Percentiles rank a stretch among this genome's conserved stretches.
These are phyloP conservation scores for Montifringilla adamsi DNA, from an alignment of 2,113 vertebrate species.

Conservation along the genomic window DNA sequence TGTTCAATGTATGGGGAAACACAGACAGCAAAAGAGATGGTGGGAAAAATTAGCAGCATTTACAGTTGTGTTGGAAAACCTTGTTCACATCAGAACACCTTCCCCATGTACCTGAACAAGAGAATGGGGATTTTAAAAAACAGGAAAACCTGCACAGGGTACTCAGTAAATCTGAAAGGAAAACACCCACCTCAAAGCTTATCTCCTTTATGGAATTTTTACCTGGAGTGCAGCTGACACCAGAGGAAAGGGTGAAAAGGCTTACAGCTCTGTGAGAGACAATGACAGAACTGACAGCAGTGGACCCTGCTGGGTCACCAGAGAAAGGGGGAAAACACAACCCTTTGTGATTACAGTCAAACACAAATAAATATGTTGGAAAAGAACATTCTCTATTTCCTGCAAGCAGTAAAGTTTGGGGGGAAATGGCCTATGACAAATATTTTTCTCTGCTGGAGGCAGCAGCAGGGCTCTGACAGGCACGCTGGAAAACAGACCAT, in stretches of 20 bases:
- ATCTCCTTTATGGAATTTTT: neutral
- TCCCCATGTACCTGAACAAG: neutral
- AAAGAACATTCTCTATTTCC: neutral
- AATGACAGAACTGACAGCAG: neutral
- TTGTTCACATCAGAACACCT: neutral
- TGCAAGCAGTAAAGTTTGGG: neutral
- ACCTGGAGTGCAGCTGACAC: neutral
- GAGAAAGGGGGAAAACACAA: neutral
- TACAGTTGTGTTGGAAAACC: neutral
- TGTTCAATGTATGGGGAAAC: neutral
- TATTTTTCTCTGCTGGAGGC: conserved; percentile 54
- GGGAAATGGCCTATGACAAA: conserved; percentile 21
- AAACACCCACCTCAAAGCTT: neutral
- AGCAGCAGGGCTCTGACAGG: conserved; percentile 53
- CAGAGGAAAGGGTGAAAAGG: neutral
- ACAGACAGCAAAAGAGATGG: neutral
- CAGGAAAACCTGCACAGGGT: neutral
- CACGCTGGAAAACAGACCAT: conserved; percentile 37
- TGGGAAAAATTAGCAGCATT: neutral
- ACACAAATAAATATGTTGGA: conserved; percentile 7
- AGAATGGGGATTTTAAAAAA: neutral
- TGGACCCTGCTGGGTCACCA: neutral
- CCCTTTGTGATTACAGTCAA: neutral
- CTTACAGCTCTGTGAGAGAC: neutral
- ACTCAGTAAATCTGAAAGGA: neutral